phyloP scores from a whole-genome alignment of 2,113 vertebrate species.

The Chaetodon auriga region DNA sequence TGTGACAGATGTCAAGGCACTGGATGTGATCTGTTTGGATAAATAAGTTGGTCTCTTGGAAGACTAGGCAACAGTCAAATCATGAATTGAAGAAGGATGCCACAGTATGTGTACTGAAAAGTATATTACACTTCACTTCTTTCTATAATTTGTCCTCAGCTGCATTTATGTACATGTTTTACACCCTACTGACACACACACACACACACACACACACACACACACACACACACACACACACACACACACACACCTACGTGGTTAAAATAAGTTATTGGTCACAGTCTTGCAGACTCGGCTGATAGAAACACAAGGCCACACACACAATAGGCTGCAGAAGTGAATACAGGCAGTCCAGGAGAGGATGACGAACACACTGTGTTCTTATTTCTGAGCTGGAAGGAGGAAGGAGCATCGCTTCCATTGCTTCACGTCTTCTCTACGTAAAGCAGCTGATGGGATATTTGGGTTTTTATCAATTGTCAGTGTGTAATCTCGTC shows the following conservation, averaged over 20 bases:
- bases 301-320: constrained; percentile 34
- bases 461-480: background rate
- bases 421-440: background rate
- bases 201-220: background rate
- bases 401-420: background rate
- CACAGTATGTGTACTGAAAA: background rate
- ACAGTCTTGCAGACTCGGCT: background rate
- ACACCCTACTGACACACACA: background rate
- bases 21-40: background rate
- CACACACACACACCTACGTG: too few species aligned
- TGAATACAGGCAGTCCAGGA: constrained; percentile 5
- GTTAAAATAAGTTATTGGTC: constrained; percentile 1
- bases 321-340: constrained; percentile 13
- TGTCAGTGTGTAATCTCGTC: background rate
- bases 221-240: too few species aligned
- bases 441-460: background rate
- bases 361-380: constrained; percentile 11
- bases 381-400: background rate
- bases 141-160: background rate
- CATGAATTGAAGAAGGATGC: background rate
- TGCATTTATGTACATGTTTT: background rate
- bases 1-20: too few species aligned
- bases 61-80: background rate
- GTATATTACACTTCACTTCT: background rate
- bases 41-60: background rate